Conservation (phyloP, 2,113 vertebrate species). For the Lampris megalopsis region DNA sequence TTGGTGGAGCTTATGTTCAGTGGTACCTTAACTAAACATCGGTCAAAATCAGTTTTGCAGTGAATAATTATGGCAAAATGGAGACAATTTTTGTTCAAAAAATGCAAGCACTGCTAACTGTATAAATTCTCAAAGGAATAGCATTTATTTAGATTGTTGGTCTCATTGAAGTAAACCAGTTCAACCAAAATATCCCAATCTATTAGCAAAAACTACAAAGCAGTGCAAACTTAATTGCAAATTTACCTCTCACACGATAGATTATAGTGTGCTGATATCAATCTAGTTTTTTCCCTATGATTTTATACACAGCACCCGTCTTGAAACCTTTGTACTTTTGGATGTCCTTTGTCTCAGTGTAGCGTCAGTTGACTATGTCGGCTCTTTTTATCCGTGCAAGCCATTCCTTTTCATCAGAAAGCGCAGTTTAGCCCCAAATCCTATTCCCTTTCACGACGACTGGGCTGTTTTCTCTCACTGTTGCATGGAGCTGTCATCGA, state of each 20-base stretch:
- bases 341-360: neutral
- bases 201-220: neutral
- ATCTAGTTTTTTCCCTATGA: neutral
- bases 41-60: too few species aligned
- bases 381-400: conserved; percentile 6
- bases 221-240: too few species aligned
- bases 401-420: conserved; percentile 25
- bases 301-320: neutral
- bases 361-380: conserved; percentile 16
- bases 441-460: conserved; percentile 53
- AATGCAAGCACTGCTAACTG: too few species aligned
- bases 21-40: too few species aligned
- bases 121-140: too few species aligned
- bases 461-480: conserved; percentile 41
- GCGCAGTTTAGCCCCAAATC: conserved; percentile 10
- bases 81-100: too few species aligned
- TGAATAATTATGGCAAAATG: too few species aligned
- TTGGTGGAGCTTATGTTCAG: too few species aligned
- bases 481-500: conserved; percentile 43
- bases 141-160: too few species aligned
- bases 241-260: neutral
- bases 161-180: too few species aligned
- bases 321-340: neutral
- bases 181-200: too few species aligned
- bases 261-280: neutral